Percentiles rank a stretch among this genome's conserved stretches.
Conservation (phyloP, 2,888 invertebrate genomes). For the Mylabris sibirica region DNA sequence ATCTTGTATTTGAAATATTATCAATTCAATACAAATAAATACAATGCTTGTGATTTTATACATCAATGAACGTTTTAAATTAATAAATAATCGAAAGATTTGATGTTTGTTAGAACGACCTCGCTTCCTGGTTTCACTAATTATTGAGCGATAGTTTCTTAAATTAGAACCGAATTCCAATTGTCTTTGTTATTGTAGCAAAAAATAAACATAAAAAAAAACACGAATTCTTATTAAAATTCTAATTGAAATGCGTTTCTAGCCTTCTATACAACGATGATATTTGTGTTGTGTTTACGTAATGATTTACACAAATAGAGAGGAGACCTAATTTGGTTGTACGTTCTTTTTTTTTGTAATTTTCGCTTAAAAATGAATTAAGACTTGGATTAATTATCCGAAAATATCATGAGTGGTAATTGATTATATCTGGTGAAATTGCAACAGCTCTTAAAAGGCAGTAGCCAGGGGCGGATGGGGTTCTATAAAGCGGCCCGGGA, state of each 20-base stretch:
- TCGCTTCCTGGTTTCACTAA: conserved; percentile 28
- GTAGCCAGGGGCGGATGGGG: no score
- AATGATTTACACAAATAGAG: conserved; percentile 12
- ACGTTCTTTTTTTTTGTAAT: background rate
- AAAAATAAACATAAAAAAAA: background rate
- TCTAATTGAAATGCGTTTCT: conserved; percentile 12
- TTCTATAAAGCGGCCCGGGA: no score
- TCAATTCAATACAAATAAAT: background rate
- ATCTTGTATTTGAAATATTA: background rate
- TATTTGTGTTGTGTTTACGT: conserved; percentile 16
- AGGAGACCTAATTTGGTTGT: background rate
- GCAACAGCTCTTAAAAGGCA: no score
- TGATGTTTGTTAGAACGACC: conserved; percentile 17
- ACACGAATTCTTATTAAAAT: background rate
- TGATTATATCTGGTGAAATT: no score
- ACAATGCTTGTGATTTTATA: conserved; percentile 18
- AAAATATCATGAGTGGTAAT: background rate
- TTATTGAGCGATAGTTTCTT: no score
- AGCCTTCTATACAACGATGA: conserved; percentile 17
- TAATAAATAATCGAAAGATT: conserved; percentile 6
- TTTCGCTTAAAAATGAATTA: no score
- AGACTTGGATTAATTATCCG: background rate
- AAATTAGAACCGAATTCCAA: background rate
- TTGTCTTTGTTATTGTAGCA: background rate
- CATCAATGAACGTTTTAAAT: conserved; percentile 30